Base-by-base conservation (phyloP, 2,113 vertebrate genomes). In the Erinaceus europaeus region DNA sequence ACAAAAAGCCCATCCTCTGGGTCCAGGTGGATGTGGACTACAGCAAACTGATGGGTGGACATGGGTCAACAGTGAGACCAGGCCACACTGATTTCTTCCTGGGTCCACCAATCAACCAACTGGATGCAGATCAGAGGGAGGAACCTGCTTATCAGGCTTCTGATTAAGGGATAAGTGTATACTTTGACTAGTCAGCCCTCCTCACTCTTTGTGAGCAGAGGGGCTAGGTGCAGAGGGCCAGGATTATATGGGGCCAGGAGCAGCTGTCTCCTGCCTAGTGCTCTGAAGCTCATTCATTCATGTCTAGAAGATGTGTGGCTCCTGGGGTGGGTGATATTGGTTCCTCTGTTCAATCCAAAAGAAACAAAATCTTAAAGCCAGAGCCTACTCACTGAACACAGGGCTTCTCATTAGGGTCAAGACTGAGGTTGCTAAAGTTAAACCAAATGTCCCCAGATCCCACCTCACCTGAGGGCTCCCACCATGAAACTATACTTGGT, bases 401-500 rank as follows among this genome's bases (percentile, higher is more conserved):
- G 87, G 61, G 57, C 65, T 90, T 91, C 93, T 92, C 86, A 32
- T 73, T 82, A 80, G 68, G 89, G 59, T 77, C 73, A 73, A 73
- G 46, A 52, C 62, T 20, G 13, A 86, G 64, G 80, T 75, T 72
- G 59, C 89, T 93, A 69, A 91, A 91, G 89, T 84, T 84, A 83
- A 90, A 78, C 59, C 48, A 36, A 65, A 55, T 18, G 74, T n/a
- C 65, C 81, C 36, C 59, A 80, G 68, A 77, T 81, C 55, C 74
- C 42, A 48, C 83, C 61, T 74, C 74, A 48, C 69, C 72, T 44
- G 76, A 92, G 93, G 89, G 89, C 68, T 92, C 88, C 94, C 42
- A 67, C 93, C 52, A 81, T 0, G 88, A 90, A 97, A 97, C 94
- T 97, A 97, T 97, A 97, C 97, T 97, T 97, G 91, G 97, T 97